Base-by-base conservation (phyloP, 2,113 vertebrate species). In the Daubentonia madagascariensis region DNA sequence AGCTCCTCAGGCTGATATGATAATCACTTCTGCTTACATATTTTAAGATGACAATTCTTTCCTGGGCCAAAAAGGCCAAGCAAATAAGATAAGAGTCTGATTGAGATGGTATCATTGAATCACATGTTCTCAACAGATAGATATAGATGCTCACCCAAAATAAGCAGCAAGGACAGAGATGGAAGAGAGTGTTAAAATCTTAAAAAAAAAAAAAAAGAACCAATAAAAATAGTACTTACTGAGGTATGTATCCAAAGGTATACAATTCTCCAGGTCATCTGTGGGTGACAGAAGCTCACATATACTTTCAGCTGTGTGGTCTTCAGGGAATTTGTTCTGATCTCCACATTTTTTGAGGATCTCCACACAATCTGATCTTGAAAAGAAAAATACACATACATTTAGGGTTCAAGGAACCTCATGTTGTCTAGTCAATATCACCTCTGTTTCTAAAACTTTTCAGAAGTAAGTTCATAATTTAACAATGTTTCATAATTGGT, bases 311-410 rank as follows among this genome's bases (percentile, higher is more conserved):
- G 99, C 99, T 17, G 99, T 99, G 94, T 99, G 99, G 81, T 99
- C 99, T 95, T 99, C 99, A 0, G 99, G 99, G 94, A 99, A 99
- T 96, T 99, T 99, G 93, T 98, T 99, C 85, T 99, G 99, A 98
- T 99, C 99, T 32, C 99, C 99, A 98, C 99, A 99, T 98, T 99
- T 99, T 87, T 99, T 99, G 95, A 99, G 98, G 98, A 99, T 99
- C 97, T 99, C 99, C 92, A 99, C 99, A 97, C 99, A 99, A 96
- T 99, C 99, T 72, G 99, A 99, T 98, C 99, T 99, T 98, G 50
- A 98, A 95, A 94, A 93, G 96, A 86, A 97, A 98, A 85, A 98
- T 6, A 96, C n/a, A 85, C 63, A 88, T n/a, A 79, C 67, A 89
- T 80, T 89, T 78, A 97, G 35, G 57, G 35, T 54, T 80, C 25